A percentile compares a stretch with the other conserved stretches of the same genome.
Conservation (phyloP, 1,140 invertebrate genomes). For the Drosophila aff. region DNA sequence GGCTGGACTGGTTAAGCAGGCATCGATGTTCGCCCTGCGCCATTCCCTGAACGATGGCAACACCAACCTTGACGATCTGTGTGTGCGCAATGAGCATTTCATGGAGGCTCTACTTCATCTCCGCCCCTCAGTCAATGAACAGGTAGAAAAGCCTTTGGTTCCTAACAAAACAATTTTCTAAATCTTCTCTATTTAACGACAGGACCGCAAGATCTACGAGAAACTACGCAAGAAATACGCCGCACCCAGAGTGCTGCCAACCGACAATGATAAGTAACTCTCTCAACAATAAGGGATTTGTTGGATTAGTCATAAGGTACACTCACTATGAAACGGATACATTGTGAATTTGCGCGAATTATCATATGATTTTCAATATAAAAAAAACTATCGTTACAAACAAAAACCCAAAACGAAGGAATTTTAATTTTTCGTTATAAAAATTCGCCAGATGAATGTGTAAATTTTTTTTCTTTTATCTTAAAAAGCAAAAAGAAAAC, state of each 20-base stretch:
- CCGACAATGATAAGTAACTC: conserved; percentile 46
- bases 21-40: conserved; percentile 91
- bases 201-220: conserved; percentile 83
- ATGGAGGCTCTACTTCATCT: conserved; percentile 68
- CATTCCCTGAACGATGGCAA: conserved; percentile 86
- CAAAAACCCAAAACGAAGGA: conserved; percentile 4
- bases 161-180: too few relatives aligned
- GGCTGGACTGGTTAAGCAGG: conserved; percentile 93
- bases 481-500: neutral
- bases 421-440: neutral
- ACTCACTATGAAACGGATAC: conserved; percentile 1
- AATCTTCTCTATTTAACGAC: neutral
- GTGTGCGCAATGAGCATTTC: conserved; percentile 72
- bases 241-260: conserved; percentile 62
- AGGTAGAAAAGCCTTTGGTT: conserved; percentile 40
- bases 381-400: conserved; percentile 16
- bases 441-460: neutral
- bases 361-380: conserved; percentile 23
- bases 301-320: conserved; percentile 54
- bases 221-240: conserved; percentile 81
- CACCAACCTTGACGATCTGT: conserved; percentile 54
- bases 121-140: conserved; percentile 74
- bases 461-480: neutral
- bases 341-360: conserved; percentile 15
- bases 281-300: conserved; percentile 36